Base-by-base conservation (phyloP, 1,140 invertebrate genomes). In the Caenorhabditis remanei region DNA sequence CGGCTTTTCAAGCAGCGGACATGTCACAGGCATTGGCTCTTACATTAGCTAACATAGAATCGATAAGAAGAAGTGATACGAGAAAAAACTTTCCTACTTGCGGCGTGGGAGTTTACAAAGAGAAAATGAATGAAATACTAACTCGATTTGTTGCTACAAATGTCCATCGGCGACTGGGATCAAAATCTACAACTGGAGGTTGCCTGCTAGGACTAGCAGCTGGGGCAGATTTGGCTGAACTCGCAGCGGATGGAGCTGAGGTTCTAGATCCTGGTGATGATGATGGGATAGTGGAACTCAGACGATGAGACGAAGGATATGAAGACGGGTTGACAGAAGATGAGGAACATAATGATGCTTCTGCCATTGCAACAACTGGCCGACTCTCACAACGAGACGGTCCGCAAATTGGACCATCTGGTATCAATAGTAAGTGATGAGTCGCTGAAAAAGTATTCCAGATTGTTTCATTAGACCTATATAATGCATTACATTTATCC, bases 91-190 rank as follows among this genome's bases (percentile, higher is more conserved):
- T 19, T 58, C 14, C 14, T 9, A 58, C 14, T 53, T 53, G 50
- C 19, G 1, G 55, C 11, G 55, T 7, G 55, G n/a, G n/a, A 19
- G 6, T 6, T n/a, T 5, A 11, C 6, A 4, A 58, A 58, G 14
- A n/a, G 55, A 58, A n/a, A 7, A 7, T 58, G 32, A 32, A 2
- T 11, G 32, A 40, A 61, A 58, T 6, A 63, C 40, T 46, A 8
- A 85, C 84, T 43, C 61, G 40, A n/a, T 85, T 58, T n/a, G 87
- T 88, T 40, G 56, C 87, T 16, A 88, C 87, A 65, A 88, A 88
- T n/a, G 87, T 88, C 87, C 87, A 88, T 48, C 87, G n/a, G 14
- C 87, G 41, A 41, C 41, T 85, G 0, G 87, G 87, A 85, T 88
- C 84, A 40, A 85, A 88, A 82, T 88, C 87, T 11, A 85, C 67